Evolutionary conservation across 2,113 vertebrate genomes (phyloP).

Genomic region (Ranitomeya variabilis): DNA sequence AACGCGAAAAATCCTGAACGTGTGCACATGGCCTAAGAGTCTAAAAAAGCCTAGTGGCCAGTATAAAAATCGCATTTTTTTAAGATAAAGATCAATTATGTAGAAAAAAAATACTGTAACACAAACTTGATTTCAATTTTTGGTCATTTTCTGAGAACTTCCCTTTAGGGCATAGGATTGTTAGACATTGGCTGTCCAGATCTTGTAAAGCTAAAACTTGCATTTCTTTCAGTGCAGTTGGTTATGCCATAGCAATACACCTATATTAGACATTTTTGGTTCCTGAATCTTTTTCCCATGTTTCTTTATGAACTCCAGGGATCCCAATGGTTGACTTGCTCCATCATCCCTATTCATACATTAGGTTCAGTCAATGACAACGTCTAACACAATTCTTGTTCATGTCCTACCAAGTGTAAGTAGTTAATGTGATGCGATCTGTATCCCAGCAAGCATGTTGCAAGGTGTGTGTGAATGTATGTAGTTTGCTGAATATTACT

Average conservation of each 20-base stretch:
- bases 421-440: not conserved
- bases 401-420: not conserved
- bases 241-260: not conserved
- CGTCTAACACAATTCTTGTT: not conserved
- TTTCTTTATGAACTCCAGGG: not conserved
- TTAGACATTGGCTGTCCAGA: not conserved
- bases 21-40: too few species aligned
- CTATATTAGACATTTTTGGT: not conserved
- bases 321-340: not conserved
- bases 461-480: not conserved
- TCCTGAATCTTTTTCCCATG: not conserved
- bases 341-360: not conserved
- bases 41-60: too few species aligned
- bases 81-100: too few species aligned
- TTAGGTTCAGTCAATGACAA: not conserved
- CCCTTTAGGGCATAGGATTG: not conserved
- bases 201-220: not conserved
- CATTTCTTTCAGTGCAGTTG: not conserved
- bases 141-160: too few species aligned
- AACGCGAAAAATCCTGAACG: too few species aligned
- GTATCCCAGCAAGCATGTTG: constrained; percentile 1
- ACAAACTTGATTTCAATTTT: too few species aligned
- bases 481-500: constrained; percentile 15
- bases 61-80: too few species aligned
- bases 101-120: too few species aligned